A percentile compares a stretch with the other conserved stretches of the same genome.
Evolutionary conservation across 2,113 vertebrate genomes (phyloP).

Genomic region (Rhynchopsitta pachyrhyncha): DNA sequence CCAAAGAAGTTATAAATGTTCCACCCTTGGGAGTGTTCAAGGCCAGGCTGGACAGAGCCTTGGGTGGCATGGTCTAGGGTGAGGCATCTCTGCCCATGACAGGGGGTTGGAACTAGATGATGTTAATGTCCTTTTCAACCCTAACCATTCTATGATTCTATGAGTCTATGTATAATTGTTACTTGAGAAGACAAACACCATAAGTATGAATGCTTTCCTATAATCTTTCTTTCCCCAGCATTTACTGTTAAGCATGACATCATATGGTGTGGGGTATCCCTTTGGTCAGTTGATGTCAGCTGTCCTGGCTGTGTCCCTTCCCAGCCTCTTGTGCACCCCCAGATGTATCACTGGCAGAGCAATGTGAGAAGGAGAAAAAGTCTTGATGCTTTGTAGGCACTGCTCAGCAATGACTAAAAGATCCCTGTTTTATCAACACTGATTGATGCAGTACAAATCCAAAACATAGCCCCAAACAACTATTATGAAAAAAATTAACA

Average conservation of each 20-base stretch:
- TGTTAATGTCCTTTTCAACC: not conserved
- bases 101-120: not conserved
- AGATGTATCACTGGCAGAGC: accelerated
- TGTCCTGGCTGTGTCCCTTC: not conserved
- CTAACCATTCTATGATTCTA: not conserved
- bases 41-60: not conserved
- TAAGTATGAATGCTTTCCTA: accelerated
- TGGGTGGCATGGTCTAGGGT: not conserved
- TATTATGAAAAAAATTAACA: not conserved
- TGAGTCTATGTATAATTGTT: accelerated
- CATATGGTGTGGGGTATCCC: no score
- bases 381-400: not conserved
- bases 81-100: not conserved
- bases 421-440: not conserved
- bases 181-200: not conserved
- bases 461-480: not conserved
- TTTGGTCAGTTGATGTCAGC: not conserved
- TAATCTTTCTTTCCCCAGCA: not conserved
- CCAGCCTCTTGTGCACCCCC: not conserved
- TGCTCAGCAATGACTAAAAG: not conserved
- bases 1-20: not conserved
- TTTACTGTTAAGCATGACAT: not conserved
- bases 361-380: not conserved
- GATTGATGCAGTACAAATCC: not conserved
- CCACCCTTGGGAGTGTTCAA: not conserved